Evolutionary conservation across 2,797 vertebrate species (phyloP).

Genomic region (Schizothorax lantsangensis): DNA sequence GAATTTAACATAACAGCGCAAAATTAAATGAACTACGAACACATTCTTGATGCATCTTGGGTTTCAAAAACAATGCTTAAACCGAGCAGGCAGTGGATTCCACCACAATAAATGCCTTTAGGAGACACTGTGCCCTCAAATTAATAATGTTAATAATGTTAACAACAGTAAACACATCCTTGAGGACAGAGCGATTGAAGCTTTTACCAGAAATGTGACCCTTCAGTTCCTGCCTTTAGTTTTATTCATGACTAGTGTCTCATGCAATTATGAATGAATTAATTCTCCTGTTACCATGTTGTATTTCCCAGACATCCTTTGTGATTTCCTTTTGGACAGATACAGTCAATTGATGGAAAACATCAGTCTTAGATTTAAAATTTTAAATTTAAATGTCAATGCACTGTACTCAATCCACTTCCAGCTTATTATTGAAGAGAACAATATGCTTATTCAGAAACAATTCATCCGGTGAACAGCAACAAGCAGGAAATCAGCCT

Average conservation of each 20-base stretch:
- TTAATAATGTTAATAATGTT: background rate
- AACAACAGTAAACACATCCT: background rate
- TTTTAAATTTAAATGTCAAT: conserved; percentile 59
- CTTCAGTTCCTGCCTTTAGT: background rate
- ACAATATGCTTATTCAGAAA: conserved; percentile 67
- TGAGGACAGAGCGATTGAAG: background rate
- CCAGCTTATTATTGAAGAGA: conserved; percentile 67
- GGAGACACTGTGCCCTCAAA: background rate
- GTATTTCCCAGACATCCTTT: conserved; percentile 30
- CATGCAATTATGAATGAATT: background rate
- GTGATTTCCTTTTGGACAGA: conserved; percentile 59
- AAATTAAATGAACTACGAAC: conserved; percentile 24
- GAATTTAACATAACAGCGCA: conserved; percentile 9
- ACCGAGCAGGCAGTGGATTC: background rate
- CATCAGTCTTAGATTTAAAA: conserved; percentile 55
- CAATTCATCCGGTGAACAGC: conserved; percentile 30
- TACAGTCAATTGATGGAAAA: conserved; percentile 61
- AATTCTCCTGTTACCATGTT: conserved; percentile 2
- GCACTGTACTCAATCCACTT: conserved; percentile 53
- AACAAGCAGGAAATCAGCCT: conserved; percentile 56
- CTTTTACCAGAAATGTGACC: conserved; percentile 11
- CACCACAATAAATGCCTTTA: background rate
- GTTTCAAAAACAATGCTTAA: conserved; percentile 32
- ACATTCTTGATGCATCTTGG: conserved; percentile 20
- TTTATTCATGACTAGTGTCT: background rate